These are phyloP conservation scores for Mixornis gularis DNA, from an alignment of 2,113 vertebrate genomes.

Conservation along the genomic window DNA sequence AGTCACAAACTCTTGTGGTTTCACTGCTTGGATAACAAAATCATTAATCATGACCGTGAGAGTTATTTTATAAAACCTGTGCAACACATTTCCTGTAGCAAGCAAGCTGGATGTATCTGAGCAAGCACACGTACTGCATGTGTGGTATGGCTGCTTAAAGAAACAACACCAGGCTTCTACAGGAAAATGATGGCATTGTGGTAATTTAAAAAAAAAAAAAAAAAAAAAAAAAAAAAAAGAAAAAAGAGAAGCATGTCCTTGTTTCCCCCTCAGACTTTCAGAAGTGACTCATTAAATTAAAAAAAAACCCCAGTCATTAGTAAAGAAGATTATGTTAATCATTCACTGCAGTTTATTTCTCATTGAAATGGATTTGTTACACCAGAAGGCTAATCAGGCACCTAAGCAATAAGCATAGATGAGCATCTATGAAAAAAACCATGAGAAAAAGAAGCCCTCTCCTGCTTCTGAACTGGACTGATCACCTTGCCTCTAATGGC, in stretches of 20 bases:
- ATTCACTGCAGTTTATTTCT: slow-evolving; percentile 42
- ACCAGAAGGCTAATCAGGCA: slow-evolving; percentile 28
- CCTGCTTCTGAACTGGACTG: background rate
- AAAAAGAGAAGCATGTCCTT: background rate
- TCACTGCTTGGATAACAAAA: slow-evolving; percentile 30
- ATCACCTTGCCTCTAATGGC: background rate
- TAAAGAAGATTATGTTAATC: slow-evolving; percentile 49
- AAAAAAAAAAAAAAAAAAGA: background rate
- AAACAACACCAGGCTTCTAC: background rate
- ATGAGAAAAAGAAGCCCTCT: background rate
- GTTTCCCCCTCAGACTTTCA: slow-evolving; percentile 4
- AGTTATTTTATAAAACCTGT: background rate
- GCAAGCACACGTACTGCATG: background rate
- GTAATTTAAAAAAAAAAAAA: background rate
- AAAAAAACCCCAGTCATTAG: slow-evolving; percentile 30
- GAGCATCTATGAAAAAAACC: background rate
- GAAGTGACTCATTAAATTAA: slow-evolving; percentile 43
- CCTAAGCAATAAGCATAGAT: background rate
- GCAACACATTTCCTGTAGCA: background rate
- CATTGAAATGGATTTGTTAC: slow-evolving; percentile 35
- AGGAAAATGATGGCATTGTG: background rate
- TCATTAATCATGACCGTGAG: slow-evolving; percentile 6
- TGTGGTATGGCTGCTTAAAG: background rate
- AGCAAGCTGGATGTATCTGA: background rate
- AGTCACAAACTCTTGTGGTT: background rate